phyloP scores from a whole-genome alignment of 2,888 invertebrate species.

The Tribolium freemani region DNA sequence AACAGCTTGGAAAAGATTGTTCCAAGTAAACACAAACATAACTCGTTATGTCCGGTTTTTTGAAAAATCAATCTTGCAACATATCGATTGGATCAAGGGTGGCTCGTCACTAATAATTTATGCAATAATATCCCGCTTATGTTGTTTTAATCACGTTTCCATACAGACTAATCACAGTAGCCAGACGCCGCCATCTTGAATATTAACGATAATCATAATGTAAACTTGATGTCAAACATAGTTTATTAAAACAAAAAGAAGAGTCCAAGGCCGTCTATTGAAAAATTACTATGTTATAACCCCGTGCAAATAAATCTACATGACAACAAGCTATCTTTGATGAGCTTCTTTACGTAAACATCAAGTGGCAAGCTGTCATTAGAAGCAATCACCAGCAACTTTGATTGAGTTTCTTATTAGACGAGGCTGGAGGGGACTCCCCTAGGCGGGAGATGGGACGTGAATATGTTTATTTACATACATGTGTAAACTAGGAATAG shows the following conservation, averaged over 20 bases:
- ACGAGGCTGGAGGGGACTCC: not conserved
- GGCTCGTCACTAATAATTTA: not conserved
- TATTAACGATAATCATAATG: not conserved
- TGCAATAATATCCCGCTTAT: not conserved
- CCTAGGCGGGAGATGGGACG: not conserved
- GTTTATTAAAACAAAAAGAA: not conserved
- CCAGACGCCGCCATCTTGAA: not conserved
- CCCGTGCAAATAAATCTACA: not conserved
- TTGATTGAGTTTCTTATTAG: not conserved
- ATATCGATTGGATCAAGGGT: not conserved
- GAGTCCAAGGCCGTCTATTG: not conserved
- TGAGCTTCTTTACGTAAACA: not conserved
- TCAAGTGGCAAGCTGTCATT: not conserved
- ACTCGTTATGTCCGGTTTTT: not conserved
- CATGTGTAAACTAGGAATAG: not conserved
- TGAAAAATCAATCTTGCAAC: not conserved
- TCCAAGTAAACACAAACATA: not conserved
- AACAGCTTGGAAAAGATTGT: not conserved
- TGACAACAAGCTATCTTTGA: not conserved
- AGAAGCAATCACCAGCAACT: not conserved
- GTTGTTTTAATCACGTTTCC: not conserved
- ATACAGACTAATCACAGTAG: not conserved
- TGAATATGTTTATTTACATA: not conserved
- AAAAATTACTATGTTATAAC: no score
- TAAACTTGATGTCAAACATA: not conserved